A percentile compares a stretch with the other conserved stretches of the same genome.
Evolutionary conservation across 2,888 invertebrate species (phyloP).

Genomic region (Meandrusa payeni): DNA sequence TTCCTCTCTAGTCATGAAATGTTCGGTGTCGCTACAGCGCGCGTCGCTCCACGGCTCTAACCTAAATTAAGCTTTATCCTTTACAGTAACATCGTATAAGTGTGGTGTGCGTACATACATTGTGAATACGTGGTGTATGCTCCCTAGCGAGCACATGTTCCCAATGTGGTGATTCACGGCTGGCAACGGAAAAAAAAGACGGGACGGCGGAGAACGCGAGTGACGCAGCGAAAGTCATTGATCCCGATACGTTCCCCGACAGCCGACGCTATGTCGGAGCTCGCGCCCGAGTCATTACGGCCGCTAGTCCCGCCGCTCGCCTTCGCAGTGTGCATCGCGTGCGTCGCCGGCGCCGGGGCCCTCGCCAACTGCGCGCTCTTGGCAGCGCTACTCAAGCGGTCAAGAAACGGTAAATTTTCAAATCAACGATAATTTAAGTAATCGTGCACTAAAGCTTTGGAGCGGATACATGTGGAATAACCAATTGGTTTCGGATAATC

Average conservation of each 20-base stretch:
- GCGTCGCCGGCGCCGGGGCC: conserved; percentile 67
- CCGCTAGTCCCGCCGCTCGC: conserved; percentile 62
- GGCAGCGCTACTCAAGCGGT: conserved; percentile 63
- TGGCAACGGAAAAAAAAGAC: conserved; percentile 57
- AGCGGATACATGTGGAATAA: no score
- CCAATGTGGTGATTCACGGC: conserved; percentile 62
- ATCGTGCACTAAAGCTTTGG: not conserved
- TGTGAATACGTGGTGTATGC: conserved; percentile 26
- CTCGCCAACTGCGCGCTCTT: conserved; percentile 66
- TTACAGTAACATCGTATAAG: conserved; percentile 6
- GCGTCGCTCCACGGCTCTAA: conserved; percentile 17
- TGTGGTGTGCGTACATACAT: conserved; percentile 2
- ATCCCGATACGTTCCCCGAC: conserved; percentile 71
- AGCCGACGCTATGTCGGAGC: conserved; percentile 62
- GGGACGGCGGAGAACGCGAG: conserved; percentile 65
- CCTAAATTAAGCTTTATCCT: conserved; percentile 20
- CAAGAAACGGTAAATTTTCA: conserved; percentile 64
- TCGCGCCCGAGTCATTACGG: conserved; percentile 33
- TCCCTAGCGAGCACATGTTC: conserved; percentile 65
- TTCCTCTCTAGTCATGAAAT: conserved; percentile 22
- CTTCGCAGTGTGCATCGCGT: conserved; percentile 54
- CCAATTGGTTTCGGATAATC: no score
- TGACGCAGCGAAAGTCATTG: conserved; percentile 74
- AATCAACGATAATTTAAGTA: conserved; percentile 24
- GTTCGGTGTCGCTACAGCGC: conserved; percentile 20